Base-by-base conservation (phyloP, 2,113 vertebrate species). In the Proteles cristata region DNA sequence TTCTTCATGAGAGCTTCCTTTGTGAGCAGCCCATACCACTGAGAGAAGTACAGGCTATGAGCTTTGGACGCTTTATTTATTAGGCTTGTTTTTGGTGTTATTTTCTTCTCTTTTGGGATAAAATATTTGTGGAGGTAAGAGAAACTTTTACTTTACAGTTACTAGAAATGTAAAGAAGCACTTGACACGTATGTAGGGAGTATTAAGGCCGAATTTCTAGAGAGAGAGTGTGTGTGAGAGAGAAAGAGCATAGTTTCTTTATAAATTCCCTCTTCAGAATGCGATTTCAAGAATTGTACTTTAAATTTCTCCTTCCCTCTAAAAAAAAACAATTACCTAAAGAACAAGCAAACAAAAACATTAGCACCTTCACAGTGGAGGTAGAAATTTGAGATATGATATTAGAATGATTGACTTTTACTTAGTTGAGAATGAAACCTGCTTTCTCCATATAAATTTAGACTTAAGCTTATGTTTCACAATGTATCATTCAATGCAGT, bases 11-110 rank as follows among this genome's bases (percentile, higher is more conserved):
- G 35, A 50, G 77, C 50, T 89, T 48, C 74, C 85, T 90, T 93
- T 73, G 53, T 84, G 26, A 76, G 25, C 77, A 82, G 43, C 33
- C 79, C 50, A 9, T 23, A 33, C 19, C 21, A 4, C 3, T 25
- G 35, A 45, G 79, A 95, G 55, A 96, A 88, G 61, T 48, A 43
- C 4, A 76, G 45, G 21, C 48, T 97, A 19, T 95, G 79, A 92
- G 28, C 35, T 63, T 92, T 87, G 74, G 23, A 88, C 4, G 14
- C 15, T 87, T 81, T 25, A 17, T 81, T 76, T 94, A 58, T 88
- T 79, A 80, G 48, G 21, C 6, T 12, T 68, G 74, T 43, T 84
- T 65, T 48, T 39, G 48, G 31, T 50, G 28, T 50, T 50, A 48
- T 26, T n/a, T 33, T 19, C 35, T 66, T 84, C 17, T n/a, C 25